These are phyloP conservation scores for Coleophora flavipennella DNA, from an alignment of 2,888 invertebrate species.

Conservation along the genomic window DNA sequence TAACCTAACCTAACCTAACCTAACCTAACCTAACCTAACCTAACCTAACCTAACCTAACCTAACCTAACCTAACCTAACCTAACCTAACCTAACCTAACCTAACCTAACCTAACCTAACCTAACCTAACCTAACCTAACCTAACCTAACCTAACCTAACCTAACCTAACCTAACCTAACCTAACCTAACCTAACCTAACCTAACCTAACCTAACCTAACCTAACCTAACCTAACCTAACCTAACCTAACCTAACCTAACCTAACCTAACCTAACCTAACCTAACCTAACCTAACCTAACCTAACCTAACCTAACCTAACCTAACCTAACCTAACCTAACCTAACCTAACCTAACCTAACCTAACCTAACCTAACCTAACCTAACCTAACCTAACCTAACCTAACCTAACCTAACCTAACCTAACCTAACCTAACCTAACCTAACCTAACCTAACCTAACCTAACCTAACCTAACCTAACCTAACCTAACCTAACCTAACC, in stretches of 20 bases:
- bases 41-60: slow-evolving; percentile 12
- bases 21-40: slow-evolving; percentile 12
- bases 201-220: slow-evolving; percentile 17
- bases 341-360: slow-evolving; percentile 12
- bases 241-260: slow-evolving; percentile 12
- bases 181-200: slow-evolving; percentile 11
- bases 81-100: slow-evolving; percentile 13
- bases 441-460: slow-evolving; percentile 14
- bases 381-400: slow-evolving; percentile 13
- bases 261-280: slow-evolving; percentile 12
- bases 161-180: slow-evolving; percentile 12
- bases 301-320: slow-evolving; percentile 18
- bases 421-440: slow-evolving; percentile 14
- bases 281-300: slow-evolving; percentile 15
- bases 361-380: slow-evolving; percentile 10
- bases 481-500: slow-evolving; percentile 9
- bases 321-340: slow-evolving; percentile 15
- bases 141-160: slow-evolving; percentile 12
- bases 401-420: slow-evolving; percentile 10
- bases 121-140: slow-evolving; percentile 11
- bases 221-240: slow-evolving; percentile 13
- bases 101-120: slow-evolving; percentile 11
- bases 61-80: slow-evolving; percentile 12
- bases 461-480: slow-evolving; percentile 11
- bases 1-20: slow-evolving; percentile 10